Evolutionary conservation across 2,797 vertebrate genomes (phyloP).

Genomic region (Eptatretus atami): DNA sequence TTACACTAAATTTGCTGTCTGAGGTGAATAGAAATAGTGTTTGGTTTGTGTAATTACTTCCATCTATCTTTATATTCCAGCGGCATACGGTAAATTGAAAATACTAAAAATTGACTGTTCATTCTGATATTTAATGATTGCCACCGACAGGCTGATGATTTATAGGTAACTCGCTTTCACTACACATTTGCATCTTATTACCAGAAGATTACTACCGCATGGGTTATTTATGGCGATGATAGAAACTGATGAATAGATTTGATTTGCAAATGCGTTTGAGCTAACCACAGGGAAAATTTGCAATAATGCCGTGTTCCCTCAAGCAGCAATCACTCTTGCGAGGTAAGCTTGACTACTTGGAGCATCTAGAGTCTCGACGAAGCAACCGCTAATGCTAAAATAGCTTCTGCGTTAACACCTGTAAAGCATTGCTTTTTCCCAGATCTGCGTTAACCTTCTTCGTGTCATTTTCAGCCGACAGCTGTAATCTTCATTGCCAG

Average conservation of each 20-base stretch:
- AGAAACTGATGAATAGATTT: conserved; percentile 97
- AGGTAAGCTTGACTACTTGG: conserved; percentile 3
- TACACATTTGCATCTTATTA: conserved; percentile 95
- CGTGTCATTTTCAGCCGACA: too few relatives aligned
- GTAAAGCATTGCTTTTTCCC: too few relatives aligned
- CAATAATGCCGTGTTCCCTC: conserved; percentile 76
- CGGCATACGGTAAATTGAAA: conserved; percentile 99
- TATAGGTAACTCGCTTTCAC: conserved; percentile 96
- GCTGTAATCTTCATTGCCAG: too few relatives aligned
- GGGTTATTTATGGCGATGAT: conserved; percentile 67
- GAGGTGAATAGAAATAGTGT: conserved; percentile 97
- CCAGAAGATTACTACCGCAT: conserved; percentile 86
- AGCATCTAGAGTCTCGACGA: background rate
- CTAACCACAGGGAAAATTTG: conserved; percentile 90
- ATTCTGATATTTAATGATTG: conserved; percentile 96
- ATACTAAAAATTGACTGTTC: conserved; percentile 99
- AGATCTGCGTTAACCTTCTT: too few relatives aligned
- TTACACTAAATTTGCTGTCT: conserved; percentile 92
- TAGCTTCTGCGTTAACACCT: too few relatives aligned
- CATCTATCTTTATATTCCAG: conserved; percentile 99
- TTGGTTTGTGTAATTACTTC: conserved; percentile 99
- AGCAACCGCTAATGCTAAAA: too few relatives aligned
- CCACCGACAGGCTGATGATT: conserved; percentile 80
- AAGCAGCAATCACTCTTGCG: conserved; percentile 42
- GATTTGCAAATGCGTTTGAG: conserved; percentile 99